These are phyloP conservation scores for Limnodromus scolopaceus DNA, from an alignment of 2,797 vertebrate genomes.

Conservation along the genomic window DNA sequence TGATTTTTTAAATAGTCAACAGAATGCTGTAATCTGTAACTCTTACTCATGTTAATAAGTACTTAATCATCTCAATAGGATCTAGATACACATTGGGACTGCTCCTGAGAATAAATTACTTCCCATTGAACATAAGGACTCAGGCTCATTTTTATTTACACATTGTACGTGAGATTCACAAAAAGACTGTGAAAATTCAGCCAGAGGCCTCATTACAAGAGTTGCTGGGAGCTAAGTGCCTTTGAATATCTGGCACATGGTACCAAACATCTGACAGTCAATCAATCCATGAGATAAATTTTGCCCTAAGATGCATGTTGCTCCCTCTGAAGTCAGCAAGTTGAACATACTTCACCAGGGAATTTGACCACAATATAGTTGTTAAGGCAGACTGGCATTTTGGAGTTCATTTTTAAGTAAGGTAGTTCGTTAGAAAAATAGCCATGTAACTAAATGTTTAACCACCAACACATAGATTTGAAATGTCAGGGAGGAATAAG, in stretches of 20 bases:
- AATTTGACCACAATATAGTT: conserved; percentile 8
- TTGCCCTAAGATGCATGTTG: not conserved
- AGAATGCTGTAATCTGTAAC: conserved; percentile 13
- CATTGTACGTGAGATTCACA: conserved; percentile 25
- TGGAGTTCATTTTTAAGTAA: conserved; percentile 14
- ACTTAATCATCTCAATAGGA: conserved; percentile 40
- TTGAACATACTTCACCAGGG: not conserved
- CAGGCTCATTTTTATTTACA: conserved; percentile 43
- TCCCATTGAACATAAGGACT: not conserved
- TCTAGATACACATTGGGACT: conserved; percentile 14
- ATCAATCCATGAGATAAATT: not conserved
- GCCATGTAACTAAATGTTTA: conserved; percentile 27
- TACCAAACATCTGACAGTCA: conserved; percentile 26
- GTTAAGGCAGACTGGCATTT: conserved; percentile 17
- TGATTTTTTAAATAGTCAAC: conserved; percentile 29
- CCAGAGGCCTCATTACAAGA: conserved; percentile 3
- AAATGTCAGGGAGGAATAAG: conserved; percentile 45
- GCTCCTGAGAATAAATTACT: conserved; percentile 40
- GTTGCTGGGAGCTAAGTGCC: not conserved
- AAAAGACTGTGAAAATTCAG: conserved; percentile 40
- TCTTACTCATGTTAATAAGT: conserved; percentile 40
- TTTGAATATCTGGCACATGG: not conserved
- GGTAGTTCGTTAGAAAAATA: conserved; percentile 20
- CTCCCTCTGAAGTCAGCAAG: not conserved
- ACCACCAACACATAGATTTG: not conserved